These are phyloP conservation scores for Dreissena rostriformis DNA, from an alignment of 1,140 invertebrate genomes.

Conservation along the genomic window DNA sequence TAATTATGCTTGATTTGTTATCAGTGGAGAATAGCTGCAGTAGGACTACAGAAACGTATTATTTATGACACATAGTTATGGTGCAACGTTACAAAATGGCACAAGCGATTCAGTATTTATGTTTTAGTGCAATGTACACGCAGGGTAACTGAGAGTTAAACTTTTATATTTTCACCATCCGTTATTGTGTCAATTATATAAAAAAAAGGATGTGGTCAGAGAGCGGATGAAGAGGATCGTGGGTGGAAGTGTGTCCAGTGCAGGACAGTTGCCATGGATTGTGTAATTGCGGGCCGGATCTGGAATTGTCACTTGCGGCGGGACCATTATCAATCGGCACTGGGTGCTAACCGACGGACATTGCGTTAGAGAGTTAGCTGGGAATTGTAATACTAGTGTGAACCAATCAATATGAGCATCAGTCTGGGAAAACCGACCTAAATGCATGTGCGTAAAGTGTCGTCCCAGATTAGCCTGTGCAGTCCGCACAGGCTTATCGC, in stretches of 20 bases:
- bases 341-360: conserved; percentile 81
- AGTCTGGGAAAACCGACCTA: too few species aligned
- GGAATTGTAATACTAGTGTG: background rate
- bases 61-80: background rate
- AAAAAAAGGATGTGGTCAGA: conserved; percentile 59
- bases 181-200: conserved; percentile 60
- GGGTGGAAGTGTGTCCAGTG: conserved; percentile 59
- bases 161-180: background rate
- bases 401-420: too few species aligned
- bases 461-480: too few species aligned
- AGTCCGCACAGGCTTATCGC: too few species aligned
- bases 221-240: conserved; percentile 41
- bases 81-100: too few species aligned
- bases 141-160: background rate
- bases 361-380: conserved; percentile 74
- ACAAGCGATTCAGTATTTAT: too few species aligned
- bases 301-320: conserved; percentile 79
- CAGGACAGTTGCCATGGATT: conserved; percentile 89
- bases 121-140: background rate
- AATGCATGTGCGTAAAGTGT: too few species aligned
- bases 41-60: background rate
- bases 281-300: conserved; percentile 83
- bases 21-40: background rate
- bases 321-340: conserved; percentile 71
- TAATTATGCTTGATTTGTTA: too few species aligned